A percentile compares a stretch with the other conserved stretches of the same genome.
These are phyloP conservation scores for Thamnophis elegans DNA, from an alignment of 2,797 vertebrate species.

Conservation along the genomic window DNA sequence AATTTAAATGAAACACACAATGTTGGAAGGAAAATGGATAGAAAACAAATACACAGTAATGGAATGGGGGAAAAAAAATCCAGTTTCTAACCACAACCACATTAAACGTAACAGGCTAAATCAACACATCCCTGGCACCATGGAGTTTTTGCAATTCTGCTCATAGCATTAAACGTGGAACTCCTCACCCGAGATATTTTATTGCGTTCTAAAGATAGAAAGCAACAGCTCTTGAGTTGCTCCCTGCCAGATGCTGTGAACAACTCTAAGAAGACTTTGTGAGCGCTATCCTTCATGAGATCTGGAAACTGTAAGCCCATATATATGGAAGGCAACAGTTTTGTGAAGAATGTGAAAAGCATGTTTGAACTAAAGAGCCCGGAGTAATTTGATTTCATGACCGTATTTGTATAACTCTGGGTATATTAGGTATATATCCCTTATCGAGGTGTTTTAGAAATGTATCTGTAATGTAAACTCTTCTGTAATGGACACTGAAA, in stretches of 20 bases:
- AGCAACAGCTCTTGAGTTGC: not conserved
- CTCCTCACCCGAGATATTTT: not conserved
- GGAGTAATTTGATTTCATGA: not conserved
- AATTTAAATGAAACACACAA: conserved; percentile 31
- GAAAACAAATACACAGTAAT: not conserved
- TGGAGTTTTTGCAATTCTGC: not conserved
- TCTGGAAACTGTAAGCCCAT: not conserved
- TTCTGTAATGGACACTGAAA: not conserved
- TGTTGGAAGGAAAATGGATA: conserved; percentile 8
- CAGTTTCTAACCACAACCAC: not conserved
- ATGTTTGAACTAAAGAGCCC: not conserved
- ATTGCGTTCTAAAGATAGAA: not conserved
- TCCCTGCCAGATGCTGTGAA: not conserved
- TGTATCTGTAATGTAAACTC: not conserved
- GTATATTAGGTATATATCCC: not conserved
- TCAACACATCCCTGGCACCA: not conserved
- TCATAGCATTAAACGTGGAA: not conserved
- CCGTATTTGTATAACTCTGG: not conserved
- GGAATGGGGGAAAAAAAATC: not conserved
- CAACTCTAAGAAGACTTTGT: not conserved
- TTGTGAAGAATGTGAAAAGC: not conserved
- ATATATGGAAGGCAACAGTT: not conserved
- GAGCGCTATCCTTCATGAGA: not conserved
- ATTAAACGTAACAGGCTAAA: not conserved
- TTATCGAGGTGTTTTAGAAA: not conserved